These are phyloP conservation scores for Lophotis ruficrista DNA, from an alignment of 2,113 vertebrate species.

Conservation along the genomic window DNA sequence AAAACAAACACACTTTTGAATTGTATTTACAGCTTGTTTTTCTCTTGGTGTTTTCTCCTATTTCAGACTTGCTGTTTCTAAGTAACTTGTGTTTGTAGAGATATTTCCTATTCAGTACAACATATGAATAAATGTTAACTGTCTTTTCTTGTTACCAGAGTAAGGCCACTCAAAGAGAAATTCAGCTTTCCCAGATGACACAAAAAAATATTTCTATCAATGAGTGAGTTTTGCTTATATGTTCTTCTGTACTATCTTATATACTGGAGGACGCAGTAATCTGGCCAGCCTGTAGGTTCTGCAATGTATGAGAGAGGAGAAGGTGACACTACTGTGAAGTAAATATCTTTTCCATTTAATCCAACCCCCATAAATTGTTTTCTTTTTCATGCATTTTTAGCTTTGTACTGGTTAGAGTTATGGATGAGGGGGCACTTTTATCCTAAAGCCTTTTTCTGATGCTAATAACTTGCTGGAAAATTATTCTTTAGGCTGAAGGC, in stretches of 20 bases:
- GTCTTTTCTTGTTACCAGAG: constrained; percentile 78
- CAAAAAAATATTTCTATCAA: background rate
- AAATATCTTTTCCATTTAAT: background rate
- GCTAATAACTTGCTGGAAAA: background rate
- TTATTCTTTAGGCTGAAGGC: background rate
- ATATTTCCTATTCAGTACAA: constrained; percentile 84
- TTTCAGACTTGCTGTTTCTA: constrained; percentile 84
- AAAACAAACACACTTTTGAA: constrained; percentile 70
- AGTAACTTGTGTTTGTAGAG: constrained; percentile 89
- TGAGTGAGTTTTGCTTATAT: constrained; percentile 19
- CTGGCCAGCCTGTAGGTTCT: background rate
- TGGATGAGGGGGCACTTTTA: background rate
- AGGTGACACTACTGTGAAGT: background rate
- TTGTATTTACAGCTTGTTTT: constrained; percentile 80
- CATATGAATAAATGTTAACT: constrained; percentile 85
- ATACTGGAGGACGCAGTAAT: background rate
- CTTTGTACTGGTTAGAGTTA: background rate
- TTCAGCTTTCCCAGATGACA: background rate
- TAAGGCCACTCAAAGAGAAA: constrained; percentile 82
- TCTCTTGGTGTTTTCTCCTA: constrained; percentile 81
- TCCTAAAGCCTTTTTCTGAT: background rate
- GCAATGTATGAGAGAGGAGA: background rate
- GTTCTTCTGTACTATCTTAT: background rate
- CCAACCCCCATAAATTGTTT: background rate
- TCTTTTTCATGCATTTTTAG: background rate